These are phyloP conservation scores for Engraulis encrasicolus DNA, from an alignment of 2,113 vertebrate genomes.

Conservation along the genomic window DNA sequence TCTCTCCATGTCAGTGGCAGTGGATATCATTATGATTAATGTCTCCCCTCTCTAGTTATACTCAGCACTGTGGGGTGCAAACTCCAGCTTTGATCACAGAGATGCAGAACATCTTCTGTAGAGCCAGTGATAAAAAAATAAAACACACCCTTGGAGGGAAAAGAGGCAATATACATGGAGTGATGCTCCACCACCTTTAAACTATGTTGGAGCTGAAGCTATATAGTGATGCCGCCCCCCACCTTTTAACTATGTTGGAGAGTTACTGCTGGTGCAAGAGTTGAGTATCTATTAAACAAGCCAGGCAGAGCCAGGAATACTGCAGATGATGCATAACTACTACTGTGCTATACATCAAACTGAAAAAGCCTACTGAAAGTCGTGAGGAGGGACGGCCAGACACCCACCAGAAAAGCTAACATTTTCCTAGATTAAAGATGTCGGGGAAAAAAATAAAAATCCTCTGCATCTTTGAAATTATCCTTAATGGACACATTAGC, in stretches of 20 bases:
- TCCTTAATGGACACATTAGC: not conserved
- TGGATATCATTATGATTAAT: slow-evolving; percentile 49
- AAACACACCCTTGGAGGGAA: not conserved
- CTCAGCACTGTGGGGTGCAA: slow-evolving; percentile 21
- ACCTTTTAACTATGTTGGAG: not conserved
- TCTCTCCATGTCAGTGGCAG: slow-evolving; percentile 14
- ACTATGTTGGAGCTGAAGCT: too few species aligned
- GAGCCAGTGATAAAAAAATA: not conserved
- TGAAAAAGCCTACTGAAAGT: not conserved
- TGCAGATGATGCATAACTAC: not conserved
- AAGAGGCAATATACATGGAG: too few species aligned
- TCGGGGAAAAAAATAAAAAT: not conserved
- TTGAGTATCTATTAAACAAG: not conserved
- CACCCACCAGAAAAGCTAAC: not conserved
- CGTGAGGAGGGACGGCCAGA: not conserved
- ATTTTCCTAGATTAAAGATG: not conserved
- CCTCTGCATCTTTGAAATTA: not conserved
- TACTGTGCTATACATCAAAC: not conserved
- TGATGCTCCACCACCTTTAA: not conserved
- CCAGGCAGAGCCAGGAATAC: not conserved
- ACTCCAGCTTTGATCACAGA: slow-evolving; percentile 9
- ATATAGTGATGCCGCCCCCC: too few species aligned
- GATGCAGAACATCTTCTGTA: slow-evolving; percentile 24
- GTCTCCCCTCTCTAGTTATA: slow-evolving; percentile 35
- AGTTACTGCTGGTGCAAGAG: not conserved